These are phyloP conservation scores for Leptoclinus maculatus DNA, from an alignment of 2,797 vertebrate genomes.

Conservation along the genomic window DNA sequence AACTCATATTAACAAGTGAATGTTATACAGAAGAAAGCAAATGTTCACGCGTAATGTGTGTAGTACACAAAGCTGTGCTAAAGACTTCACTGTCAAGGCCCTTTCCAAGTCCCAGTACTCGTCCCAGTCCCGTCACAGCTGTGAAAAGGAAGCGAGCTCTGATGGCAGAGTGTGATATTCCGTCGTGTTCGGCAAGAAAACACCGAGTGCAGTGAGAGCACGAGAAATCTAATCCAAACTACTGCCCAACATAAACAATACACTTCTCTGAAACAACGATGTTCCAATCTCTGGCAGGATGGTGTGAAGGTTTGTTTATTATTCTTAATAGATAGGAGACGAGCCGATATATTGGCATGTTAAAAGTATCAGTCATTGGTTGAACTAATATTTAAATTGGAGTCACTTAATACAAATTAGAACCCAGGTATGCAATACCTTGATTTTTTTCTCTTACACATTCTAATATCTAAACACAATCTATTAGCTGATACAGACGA, in stretches of 20 bases:
- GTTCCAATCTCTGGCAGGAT: not conserved
- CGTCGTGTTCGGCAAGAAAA: constrained; percentile 35
- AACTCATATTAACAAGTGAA: not conserved
- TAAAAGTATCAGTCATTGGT: not conserved
- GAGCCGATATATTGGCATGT: not conserved
- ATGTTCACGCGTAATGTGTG: not conserved
- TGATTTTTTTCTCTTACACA: not conserved
- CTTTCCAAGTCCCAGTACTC: not conserved
- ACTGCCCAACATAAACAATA: constrained; percentile 13
- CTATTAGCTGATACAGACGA: not conserved
- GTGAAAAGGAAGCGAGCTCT: constrained; percentile 41
- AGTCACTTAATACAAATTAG: too few species aligned
- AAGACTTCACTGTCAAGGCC: constrained; percentile 3
- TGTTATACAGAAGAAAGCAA: not conserved
- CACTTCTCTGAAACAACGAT: constrained; percentile 8
- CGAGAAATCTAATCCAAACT: not conserved
- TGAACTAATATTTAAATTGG: too few species aligned
- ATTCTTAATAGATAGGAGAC: not conserved
- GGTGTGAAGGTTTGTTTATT: not conserved
- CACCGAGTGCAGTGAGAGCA: constrained; percentile 7
- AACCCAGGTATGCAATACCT: not conserved
- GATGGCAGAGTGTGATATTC: constrained; percentile 45
- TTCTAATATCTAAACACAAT: not conserved
- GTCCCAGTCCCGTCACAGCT: constrained; percentile 5
- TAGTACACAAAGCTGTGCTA: not conserved